phyloP scores from a whole-genome alignment of 1,140 invertebrate species.

The Drosophila subpulchrella region DNA sequence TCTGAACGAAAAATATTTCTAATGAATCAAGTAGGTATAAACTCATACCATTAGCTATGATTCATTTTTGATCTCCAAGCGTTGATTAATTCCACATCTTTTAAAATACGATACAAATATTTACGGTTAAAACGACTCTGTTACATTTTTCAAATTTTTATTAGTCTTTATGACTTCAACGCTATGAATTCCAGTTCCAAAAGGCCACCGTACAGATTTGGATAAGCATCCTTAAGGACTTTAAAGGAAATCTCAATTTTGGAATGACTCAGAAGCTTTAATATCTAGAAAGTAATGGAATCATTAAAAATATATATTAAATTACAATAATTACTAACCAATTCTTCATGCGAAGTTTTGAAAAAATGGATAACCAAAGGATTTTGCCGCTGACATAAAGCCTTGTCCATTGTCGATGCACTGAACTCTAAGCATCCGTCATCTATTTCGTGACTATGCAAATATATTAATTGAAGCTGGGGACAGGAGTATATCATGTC shows the following conservation, averaged over 20 bases:
- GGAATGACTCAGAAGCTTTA: constrained; percentile 5
- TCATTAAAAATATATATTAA: background rate
- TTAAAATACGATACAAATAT: no score
- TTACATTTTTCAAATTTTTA: no score
- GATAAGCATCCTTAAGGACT: background rate
- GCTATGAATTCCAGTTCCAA: constrained; percentile 12
- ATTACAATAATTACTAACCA: background rate
- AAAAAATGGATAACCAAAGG: constrained; percentile 17
- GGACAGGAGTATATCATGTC: constrained; percentile 18
- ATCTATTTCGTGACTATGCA: constrained; percentile 2
- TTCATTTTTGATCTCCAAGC: no score
- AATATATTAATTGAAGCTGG: constrained; percentile 1
- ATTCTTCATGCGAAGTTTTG: background rate
- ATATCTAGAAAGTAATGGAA: constrained; percentile 4
- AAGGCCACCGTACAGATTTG: background rate
- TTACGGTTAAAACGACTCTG: no score
- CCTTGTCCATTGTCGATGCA: background rate
- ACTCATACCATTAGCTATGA: no score
- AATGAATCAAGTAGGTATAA: no score
- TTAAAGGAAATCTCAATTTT: constrained; percentile 31
- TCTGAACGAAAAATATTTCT: no score
- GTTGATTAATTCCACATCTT: no score
- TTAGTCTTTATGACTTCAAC: background rate
- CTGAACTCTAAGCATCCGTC: background rate
- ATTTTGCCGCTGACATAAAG: background rate